Base-by-base conservation (phyloP, 2,888 invertebrate species). In the Drepana falcataria region DNA sequence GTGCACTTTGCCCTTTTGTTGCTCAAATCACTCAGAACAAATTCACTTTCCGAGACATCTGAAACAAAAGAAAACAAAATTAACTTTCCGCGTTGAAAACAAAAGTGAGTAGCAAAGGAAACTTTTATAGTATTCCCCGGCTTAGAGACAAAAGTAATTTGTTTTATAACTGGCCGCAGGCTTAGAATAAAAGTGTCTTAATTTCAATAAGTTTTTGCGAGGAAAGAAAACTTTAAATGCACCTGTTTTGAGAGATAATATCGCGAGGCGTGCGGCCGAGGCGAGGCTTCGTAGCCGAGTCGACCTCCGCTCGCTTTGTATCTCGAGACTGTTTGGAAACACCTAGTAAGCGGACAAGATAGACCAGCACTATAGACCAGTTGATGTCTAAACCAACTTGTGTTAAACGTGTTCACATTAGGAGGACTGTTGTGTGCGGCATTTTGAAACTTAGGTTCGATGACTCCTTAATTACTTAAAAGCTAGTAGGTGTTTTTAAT, bases 31-130 rank as follows among this genome's bases (percentile, higher is more conserved):
- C 79, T 82, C 71, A 77, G 78, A 79, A 79, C 81, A 77, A 78
- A 81, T 63, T 80, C 79, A 81, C 81, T 79, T 80, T 83, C 79
- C 77, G 73, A 71, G 76, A 77, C 89, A 90, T 88, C 91, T 91
- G 90, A 74, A 90, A 91, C 87, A 89, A 90, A 81, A 80, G 74
- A 79, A 75, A 81, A 72, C 55, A 66, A 62, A 65, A 68, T 69
- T 68, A 74, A 61, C 59, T 59, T 67, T 59, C 55, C 49, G 59
- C 51, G 53, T 63, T 61, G 57, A 58, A 60, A 57, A 57, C 59
- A 61, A 55, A 61, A 59, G 55, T 53, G 48, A 41, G 48, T 51
- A 33, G 51, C 35, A 44, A 51, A 48, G 51, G 53, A 40, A 41
- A 52, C 48, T 48, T 57, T 54, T 55, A 40, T 44, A 34, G 48